Evolutionary conservation across 2,888 invertebrate genomes (phyloP).

Genomic region (Julus scandinavius): DNA sequence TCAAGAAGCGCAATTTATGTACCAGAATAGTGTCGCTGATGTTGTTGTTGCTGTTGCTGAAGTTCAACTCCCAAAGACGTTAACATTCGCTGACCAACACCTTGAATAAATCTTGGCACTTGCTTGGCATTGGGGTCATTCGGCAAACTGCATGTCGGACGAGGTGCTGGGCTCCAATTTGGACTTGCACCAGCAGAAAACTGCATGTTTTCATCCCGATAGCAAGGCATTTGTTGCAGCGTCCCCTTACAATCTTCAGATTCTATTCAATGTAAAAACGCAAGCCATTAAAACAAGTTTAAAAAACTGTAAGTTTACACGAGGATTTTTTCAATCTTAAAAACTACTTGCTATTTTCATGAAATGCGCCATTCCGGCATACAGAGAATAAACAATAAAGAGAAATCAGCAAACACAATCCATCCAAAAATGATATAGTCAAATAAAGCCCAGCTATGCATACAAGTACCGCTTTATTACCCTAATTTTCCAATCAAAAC

Average conservation of each 20-base stretch:
- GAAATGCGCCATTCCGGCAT: neutral
- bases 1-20: too few species aligned
- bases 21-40: neutral
- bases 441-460: too few species aligned
- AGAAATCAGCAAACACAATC: too few species aligned
- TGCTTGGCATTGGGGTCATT: neutral
- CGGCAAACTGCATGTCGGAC: conserved; percentile 43
- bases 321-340: neutral
- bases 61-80: conserved; percentile 7
- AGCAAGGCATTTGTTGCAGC: conserved; percentile 28
- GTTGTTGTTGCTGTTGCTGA: conserved; percentile 16
- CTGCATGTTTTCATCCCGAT: conserved; percentile 49
- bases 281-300: neutral
- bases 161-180: neutral
- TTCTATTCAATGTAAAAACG: conserved; percentile 5
- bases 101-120: conserved; percentile 40
- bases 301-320: too few species aligned
- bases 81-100: conserved; percentile 48
- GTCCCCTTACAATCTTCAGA: conserved; percentile 40
- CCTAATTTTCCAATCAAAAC: too few species aligned
- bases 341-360: neutral
- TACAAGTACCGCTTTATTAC: too few species aligned
- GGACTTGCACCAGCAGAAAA: neutral
- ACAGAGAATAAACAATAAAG: too few species aligned
- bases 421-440: too few species aligned